Percentiles rank a stretch among this genome's conserved stretches.
phyloP scores from a whole-genome alignment of 1,140 invertebrate species.

The Lepidurus arcticus region DNA sequence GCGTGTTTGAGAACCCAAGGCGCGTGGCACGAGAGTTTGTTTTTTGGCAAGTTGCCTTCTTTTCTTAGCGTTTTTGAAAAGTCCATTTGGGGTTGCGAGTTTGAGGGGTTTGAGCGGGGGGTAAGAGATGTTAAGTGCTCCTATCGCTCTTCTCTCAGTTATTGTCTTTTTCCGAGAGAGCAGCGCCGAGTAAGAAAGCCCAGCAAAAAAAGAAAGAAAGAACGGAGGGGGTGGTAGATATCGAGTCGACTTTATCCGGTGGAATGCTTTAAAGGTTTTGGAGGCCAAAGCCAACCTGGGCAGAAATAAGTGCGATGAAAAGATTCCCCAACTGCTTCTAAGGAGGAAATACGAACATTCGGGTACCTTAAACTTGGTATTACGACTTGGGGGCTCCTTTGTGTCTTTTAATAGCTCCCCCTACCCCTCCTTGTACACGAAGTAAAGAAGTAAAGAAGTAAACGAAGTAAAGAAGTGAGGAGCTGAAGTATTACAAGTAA shows the following conservation, averaged over 20 bases:
- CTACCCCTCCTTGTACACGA: too few relatives aligned
- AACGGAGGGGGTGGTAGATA: neutral
- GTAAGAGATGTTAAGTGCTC: constrained; percentile 15
- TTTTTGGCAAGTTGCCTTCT: neutral
- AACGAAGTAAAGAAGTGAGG: too few relatives aligned
- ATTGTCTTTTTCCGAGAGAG: constrained; percentile 15
- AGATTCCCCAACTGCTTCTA: neutral
- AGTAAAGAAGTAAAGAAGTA: too few relatives aligned
- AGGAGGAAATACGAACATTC: neutral
- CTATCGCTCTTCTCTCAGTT: constrained; percentile 18
- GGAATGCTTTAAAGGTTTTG: too few relatives aligned
- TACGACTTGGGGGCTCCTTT: neutral
- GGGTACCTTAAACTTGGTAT: neutral
- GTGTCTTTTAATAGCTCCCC: neutral
- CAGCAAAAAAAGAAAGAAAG: neutral
- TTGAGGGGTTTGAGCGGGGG: neutral
- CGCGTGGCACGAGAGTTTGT: neutral
- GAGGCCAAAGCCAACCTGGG: neutral
- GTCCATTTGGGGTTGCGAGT: neutral
- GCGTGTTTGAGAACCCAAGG: neutral
- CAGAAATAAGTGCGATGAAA: constrained; percentile 4
- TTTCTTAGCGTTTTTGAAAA: neutral
- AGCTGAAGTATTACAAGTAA: too few relatives aligned
- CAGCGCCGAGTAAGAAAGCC: neutral
- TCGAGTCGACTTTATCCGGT: too few relatives aligned